Percentiles rank a stretch among this genome's conserved stretches.
Evolutionary conservation across 2,113 vertebrate genomes (phyloP).

Genomic region (Halcyon senegalensis): DNA sequence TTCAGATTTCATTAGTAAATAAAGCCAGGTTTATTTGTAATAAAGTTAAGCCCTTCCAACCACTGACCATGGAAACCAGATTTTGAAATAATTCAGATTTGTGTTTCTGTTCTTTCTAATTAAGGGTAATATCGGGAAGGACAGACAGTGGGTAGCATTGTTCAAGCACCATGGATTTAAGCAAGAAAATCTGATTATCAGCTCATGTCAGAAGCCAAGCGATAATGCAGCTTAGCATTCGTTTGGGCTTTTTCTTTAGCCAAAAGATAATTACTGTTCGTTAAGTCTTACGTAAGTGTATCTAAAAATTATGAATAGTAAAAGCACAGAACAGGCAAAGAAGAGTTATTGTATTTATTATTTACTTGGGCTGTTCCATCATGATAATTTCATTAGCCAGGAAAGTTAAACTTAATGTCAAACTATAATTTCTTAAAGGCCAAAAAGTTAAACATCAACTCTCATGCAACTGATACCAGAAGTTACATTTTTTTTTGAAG

Average conservation of each 20-base stretch:
- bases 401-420: slow-evolving; percentile 78
- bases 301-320: slow-evolving; percentile 84
- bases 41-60: slow-evolving; percentile 96
- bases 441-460: slow-evolving; percentile 77
- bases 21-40: slow-evolving; percentile 97
- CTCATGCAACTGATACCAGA: slow-evolving; percentile 61
- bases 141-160: slow-evolving; percentile 96
- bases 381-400: slow-evolving; percentile 80
- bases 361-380: slow-evolving; percentile 77
- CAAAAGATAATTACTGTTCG: slow-evolving; percentile 92
- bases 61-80: slow-evolving; percentile 90
- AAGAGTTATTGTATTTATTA: slow-evolving; percentile 83
- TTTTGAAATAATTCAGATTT: slow-evolving; percentile 99
- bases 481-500: slow-evolving; percentile 32
- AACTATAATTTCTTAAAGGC: slow-evolving; percentile 79
- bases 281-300: slow-evolving; percentile 86
- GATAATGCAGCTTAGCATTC: slow-evolving; percentile 97
- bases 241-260: slow-evolving; percentile 91
- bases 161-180: slow-evolving; percentile 91
- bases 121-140: slow-evolving; percentile 92
- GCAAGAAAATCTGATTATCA: slow-evolving; percentile 99
- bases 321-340: slow-evolving; percentile 80
- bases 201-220: slow-evolving; percentile 98
- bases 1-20: slow-evolving; percentile 87
- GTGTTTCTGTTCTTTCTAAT: slow-evolving; percentile 99